Percentiles rank a stretch among this genome's conserved stretches.
Conservation (phyloP, 2,888 invertebrate species). For the Parapristionchus giblindavisi region DNA sequence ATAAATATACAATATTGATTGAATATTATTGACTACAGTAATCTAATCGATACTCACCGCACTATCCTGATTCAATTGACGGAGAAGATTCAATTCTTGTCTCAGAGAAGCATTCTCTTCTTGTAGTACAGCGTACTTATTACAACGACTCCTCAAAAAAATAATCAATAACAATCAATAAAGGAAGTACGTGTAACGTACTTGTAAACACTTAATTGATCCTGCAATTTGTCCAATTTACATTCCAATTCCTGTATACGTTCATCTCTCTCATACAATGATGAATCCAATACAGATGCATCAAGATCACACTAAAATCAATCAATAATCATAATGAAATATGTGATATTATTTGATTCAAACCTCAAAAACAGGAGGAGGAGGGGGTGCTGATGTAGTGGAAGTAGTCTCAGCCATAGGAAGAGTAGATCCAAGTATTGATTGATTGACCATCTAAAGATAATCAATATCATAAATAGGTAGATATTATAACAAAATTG, state of each 20-base stretch:
- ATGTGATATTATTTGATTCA: too few relatives aligned
- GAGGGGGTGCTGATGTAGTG: too few relatives aligned
- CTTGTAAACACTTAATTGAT: constrained; percentile 10
- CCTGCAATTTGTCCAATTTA: background rate
- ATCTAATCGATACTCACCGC: too few relatives aligned
- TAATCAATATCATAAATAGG: too few relatives aligned
- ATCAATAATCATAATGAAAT: too few relatives aligned
- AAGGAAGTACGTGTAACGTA: background rate
- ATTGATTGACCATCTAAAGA: too few relatives aligned
- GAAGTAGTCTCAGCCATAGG: too few relatives aligned
- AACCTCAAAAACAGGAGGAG: too few relatives aligned
- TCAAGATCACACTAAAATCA: background rate
- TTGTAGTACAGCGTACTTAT: background rate
- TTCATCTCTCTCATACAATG: constrained; percentile 10
- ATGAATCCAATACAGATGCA: background rate
- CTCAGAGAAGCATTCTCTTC: background rate
- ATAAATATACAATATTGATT: background rate
- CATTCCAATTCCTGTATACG: constrained; percentile 10
- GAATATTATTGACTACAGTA: background rate
- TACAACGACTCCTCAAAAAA: constrained; percentile 10
- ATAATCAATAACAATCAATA: too few relatives aligned
- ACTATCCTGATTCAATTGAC: too few relatives aligned
- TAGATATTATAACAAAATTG: too few relatives aligned
- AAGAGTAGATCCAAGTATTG: too few relatives aligned
- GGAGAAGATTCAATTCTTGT: background rate